Conservation (phyloP, 30 jellyfish, hydroid and myxozoan genomes). For the Aurelia sp. region DNA sequence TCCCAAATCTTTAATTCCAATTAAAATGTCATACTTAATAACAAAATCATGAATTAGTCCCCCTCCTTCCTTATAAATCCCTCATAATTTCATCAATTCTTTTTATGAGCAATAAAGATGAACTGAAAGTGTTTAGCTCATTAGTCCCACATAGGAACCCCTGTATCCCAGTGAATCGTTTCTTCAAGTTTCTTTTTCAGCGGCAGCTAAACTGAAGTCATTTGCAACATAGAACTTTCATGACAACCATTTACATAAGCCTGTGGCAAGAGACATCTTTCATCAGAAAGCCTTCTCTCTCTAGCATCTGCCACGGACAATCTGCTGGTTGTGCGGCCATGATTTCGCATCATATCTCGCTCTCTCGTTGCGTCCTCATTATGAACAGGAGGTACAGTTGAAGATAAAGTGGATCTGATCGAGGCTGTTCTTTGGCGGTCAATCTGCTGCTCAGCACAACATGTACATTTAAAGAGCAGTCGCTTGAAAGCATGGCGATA, state of each 20-base stretch:
- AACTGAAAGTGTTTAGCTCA: too few species aligned
- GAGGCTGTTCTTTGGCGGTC: constrained; percentile 60
- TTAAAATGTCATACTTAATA: too few species aligned
- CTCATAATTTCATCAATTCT: too few species aligned
- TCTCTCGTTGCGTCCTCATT: constrained; percentile 41
- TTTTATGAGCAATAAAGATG: too few species aligned
- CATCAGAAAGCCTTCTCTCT: constrained; percentile 25
- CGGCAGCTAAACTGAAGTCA: constrained; percentile 7
- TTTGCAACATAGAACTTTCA: constrained; percentile 13
- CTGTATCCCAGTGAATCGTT: too few species aligned
- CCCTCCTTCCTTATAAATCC: too few species aligned
- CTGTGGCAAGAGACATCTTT: constrained; percentile 36
- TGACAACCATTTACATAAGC: constrained; percentile 8
- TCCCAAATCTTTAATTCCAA: too few species aligned
- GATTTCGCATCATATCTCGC: constrained; percentile 1
- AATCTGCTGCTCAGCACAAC: constrained; percentile 11
- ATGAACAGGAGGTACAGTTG: constrained; percentile 29
- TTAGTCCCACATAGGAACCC: too few species aligned
- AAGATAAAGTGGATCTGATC: constrained; percentile 37
- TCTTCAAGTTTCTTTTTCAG: neutral
- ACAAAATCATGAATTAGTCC: too few species aligned
- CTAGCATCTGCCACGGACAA: constrained; percentile 20
- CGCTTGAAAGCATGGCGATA: constrained; percentile 76
- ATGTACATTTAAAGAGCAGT: constrained; percentile 50
- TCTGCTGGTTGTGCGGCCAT: neutral